Base-by-base conservation (phyloP, 2,888 invertebrate genomes). In the Chelonus formosanus region DNA sequence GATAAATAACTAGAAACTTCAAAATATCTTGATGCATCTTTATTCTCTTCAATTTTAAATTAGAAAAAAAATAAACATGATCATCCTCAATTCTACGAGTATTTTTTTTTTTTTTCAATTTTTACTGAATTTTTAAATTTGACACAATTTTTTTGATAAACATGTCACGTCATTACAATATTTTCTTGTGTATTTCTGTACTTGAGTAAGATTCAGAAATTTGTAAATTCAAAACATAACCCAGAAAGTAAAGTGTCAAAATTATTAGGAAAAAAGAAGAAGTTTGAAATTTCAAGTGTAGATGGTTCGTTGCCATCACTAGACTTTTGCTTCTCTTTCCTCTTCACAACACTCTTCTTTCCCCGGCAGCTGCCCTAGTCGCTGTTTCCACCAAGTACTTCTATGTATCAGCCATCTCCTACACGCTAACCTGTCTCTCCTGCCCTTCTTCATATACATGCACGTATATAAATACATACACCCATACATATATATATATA, bases 321-420 rank as follows among this genome's bases (percentile, higher is more conserved):
- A 76, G 68, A 58, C 35, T 60, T 34, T 61, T 52, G 69, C 65
- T 67, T 69, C 64, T 60, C 53, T 45, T 10, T 69, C 66, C 68
- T 67, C 56, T 64, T 72, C 63, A 75, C 73, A 75, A 76, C 77
- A 76, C 78, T 80, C 36, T 5, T 53, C 75, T 76, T 79, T 76
- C 79, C 68, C 73, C 74, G 72, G 72, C 77, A 72, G 64, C 75
- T 74, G 78, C 79, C 80, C 80, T 79, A 78, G 78, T 82, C 82
- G 78, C 80, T 81, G 78, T 80, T 81, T 80, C 81, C 80, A 81
- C 78, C 82, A 80, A 82, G 82, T 80, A 83, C 79, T 79, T 77
- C 78, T 80, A 81, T 82, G 80, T 82, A 81, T 80, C 78, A 75
- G 76, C 77, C 78, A 80, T 81, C 81, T 81, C 78, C 76, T 78